Conservation (phyloP, 2,797 vertebrate genomes). For the Cynopterus sphinx region DNA sequence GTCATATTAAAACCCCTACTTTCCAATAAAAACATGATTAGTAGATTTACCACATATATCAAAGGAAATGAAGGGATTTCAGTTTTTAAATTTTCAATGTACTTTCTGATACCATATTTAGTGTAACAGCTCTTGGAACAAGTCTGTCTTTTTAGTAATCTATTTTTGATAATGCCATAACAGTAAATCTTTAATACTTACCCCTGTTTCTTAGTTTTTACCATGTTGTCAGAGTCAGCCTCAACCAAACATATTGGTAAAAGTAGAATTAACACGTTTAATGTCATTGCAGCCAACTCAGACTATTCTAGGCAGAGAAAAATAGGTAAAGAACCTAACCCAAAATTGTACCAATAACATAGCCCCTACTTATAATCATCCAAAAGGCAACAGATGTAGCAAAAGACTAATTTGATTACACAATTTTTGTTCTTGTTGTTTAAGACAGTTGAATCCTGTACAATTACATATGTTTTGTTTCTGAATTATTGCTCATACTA, state of each 20-base stretch:
- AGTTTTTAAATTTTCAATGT: too few species aligned
- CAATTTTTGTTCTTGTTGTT: not conserved
- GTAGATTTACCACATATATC: too few species aligned
- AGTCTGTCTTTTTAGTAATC: not conserved
- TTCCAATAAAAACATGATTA: too few species aligned
- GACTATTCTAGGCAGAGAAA: not conserved
- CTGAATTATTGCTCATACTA: not conserved
- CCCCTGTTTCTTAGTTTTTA: not conserved
- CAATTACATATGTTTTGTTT: not conserved
- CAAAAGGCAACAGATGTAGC: not conserved
- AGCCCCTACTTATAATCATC: not conserved
- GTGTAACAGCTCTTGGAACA: not conserved
- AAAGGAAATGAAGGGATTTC: too few species aligned
- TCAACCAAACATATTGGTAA: not conserved
- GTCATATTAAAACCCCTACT: not conserved
- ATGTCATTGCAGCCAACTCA: not conserved
- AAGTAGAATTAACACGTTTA: not conserved
- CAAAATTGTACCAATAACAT: not conserved
- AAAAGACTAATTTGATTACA: not conserved
- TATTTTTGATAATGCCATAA: not conserved
- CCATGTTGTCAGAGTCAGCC: not conserved
- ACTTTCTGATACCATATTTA: not conserved
- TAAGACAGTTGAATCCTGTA: not conserved
- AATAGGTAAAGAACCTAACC: not conserved
- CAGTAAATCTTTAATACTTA: not conserved